A percentile compares a stretch with the other conserved stretches of the same genome.
These are phyloP conservation scores for Diadophis punctatus DNA, from an alignment of 2,113 vertebrate genomes.

Conservation along the genomic window DNA sequence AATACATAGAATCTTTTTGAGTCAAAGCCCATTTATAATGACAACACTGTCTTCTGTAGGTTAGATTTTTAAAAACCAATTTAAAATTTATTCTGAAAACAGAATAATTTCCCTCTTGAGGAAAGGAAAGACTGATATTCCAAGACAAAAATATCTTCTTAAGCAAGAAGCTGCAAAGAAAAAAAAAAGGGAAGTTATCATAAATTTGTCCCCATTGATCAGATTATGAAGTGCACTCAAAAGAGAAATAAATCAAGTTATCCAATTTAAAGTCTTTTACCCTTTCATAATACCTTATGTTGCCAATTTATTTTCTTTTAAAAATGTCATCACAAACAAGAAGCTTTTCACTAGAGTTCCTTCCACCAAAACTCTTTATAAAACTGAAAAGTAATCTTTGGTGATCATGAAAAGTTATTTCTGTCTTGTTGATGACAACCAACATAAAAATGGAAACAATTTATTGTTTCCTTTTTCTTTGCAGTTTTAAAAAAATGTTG, in stretches of 20 bases:
- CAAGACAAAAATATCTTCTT: not conserved
- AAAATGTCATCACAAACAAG: conserved; percentile 16
- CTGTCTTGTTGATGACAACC: not conserved
- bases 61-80: not conserved
- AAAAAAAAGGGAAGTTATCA: not conserved
- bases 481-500: conserved; percentile 29
- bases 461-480: conserved; percentile 25
- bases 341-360: conserved; percentile 15
- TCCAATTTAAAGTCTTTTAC: conserved; percentile 10
- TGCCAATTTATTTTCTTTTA: conserved; percentile 10
- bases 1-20: not conserved
- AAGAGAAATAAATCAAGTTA: conserved; percentile 25
- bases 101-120: not conserved
- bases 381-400: not conserved
- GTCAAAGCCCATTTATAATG: not conserved
- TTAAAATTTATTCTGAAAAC: conserved; percentile 1
- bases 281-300: conserved; percentile 17
- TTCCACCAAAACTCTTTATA: not conserved
- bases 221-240: not conserved
- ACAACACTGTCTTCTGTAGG: not conserved
- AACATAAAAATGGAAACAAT: not conserved
- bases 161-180: not conserved
- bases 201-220: conserved; percentile 8
- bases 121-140: not conserved
- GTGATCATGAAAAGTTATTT: conserved; percentile 19